Evolutionary conservation across 2,113 vertebrate species (phyloP).

Genomic region (Tonatia bakeri): DNA sequence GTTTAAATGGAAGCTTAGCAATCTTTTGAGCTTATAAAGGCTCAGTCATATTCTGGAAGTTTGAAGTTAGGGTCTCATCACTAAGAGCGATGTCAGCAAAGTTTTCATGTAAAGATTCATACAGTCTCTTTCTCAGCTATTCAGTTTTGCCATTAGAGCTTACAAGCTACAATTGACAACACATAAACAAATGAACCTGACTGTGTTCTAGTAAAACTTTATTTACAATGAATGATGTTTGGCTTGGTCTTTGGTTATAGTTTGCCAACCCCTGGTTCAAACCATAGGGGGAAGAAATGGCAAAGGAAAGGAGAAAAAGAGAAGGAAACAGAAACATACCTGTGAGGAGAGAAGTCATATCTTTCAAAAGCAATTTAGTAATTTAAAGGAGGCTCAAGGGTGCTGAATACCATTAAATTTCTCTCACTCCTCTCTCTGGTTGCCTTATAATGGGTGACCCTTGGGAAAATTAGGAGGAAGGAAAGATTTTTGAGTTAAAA

Average conservation of each 20-base stretch:
- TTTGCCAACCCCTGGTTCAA: neutral
- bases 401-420: neutral
- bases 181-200: neutral
- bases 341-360: neutral
- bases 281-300: neutral
- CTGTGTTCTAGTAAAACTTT: neutral
- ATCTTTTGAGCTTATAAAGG: neutral
- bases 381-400: conserved; percentile 9
- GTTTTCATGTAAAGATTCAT: neutral
- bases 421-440: neutral
- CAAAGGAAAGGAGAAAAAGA: neutral
- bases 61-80: neutral
- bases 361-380: neutral
- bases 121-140: neutral
- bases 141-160: neutral
- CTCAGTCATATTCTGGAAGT: neutral
- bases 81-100: neutral
- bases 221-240: neutral
- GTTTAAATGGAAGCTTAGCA: neutral
- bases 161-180: neutral
- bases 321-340: neutral
- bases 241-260: neutral
- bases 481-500: neutral
- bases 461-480: neutral
- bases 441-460: neutral